A percentile compares a stretch with the other conserved stretches of the same genome.
These are phyloP conservation scores for Cataglyphis cursor DNA, from an alignment of 2,888 invertebrate genomes.

Conservation along the genomic window DNA sequence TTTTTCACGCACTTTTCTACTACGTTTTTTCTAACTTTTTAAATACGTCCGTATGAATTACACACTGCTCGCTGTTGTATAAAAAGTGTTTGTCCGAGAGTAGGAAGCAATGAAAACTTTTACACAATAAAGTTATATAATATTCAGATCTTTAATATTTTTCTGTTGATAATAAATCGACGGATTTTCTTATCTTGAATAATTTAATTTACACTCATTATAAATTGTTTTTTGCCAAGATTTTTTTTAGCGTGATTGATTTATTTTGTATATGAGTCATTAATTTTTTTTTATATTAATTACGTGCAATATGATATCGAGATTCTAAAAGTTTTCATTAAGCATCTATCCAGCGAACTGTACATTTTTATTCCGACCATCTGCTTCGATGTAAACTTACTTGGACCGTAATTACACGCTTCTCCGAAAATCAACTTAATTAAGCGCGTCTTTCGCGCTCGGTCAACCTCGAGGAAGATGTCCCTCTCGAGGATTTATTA, in stretches of 20 bases:
- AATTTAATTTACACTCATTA: neutral
- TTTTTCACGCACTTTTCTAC: neutral
- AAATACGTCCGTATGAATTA: neutral
- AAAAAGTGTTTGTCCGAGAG: neutral
- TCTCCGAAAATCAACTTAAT: conserved; percentile 46
- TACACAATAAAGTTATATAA: neutral
- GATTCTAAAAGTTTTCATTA: neutral
- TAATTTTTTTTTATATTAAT: neutral
- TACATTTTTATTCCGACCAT: neutral
- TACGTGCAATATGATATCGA: neutral
- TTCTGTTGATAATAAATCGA: neutral
- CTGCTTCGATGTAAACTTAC: neutral
- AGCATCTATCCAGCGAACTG: neutral
- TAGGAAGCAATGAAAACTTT: neutral
- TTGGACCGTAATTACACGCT: conserved; percentile 27
- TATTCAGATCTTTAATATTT: neutral
- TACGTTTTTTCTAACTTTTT: conserved; percentile 29
- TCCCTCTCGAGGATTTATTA: conserved; percentile 37
- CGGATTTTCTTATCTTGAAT: neutral
- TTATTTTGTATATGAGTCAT: neutral
- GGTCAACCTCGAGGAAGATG: conserved; percentile 24
- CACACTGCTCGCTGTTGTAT: neutral
- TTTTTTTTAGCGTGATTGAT: neutral
- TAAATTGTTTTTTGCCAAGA: neutral
- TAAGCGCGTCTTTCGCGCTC: conserved; percentile 8